Conservation (phyloP, 2,888 invertebrate species). For the Malachius bipustulatus region DNA sequence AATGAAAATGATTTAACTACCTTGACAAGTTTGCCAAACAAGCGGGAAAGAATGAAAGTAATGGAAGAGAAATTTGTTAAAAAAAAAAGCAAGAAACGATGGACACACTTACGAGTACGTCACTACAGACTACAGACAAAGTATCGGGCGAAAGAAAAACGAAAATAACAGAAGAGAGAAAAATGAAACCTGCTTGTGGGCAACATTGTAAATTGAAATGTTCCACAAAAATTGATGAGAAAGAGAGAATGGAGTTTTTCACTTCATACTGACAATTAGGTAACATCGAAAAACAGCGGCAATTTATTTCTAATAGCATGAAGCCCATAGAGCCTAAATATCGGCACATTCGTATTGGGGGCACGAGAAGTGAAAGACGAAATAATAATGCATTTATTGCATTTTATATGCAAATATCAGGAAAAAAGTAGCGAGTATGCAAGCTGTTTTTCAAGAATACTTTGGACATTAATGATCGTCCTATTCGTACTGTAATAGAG, state of each 20-base stretch:
- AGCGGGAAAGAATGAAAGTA: too few species aligned
- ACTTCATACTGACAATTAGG: conserved; percentile 6
- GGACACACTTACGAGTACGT: neutral
- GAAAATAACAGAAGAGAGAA: conserved; percentile 6
- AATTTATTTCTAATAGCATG: conserved; percentile 8
- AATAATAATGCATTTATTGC: conserved; percentile 10
- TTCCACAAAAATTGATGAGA: conserved; percentile 9
- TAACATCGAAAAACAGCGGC: conserved; percentile 7
- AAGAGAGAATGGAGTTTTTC: conserved; percentile 7
- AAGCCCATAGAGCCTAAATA: conserved; percentile 4
- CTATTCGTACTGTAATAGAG: conserved; percentile 3
- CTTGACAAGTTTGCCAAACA: too few species aligned
- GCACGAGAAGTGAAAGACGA: conserved; percentile 3
- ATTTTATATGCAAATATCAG: conserved; percentile 5
- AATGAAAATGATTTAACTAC: too few species aligned
- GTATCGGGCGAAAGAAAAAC: neutral
- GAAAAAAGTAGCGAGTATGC: neutral
- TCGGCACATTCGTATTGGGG: conserved; percentile 7
- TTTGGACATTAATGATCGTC: conserved; percentile 2
- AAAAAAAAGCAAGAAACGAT: neutral
- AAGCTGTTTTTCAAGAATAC: conserved; percentile 7
- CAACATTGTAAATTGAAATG: conserved; percentile 8
- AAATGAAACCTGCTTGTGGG: conserved; percentile 7
- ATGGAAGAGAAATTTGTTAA: too few species aligned
- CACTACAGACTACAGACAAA: neutral